Evolutionary conservation across 2,797 vertebrate species (phyloP), one percentile per base, ranked within the genome.

Genomic region (Crenichthys baileyi): DNA sequence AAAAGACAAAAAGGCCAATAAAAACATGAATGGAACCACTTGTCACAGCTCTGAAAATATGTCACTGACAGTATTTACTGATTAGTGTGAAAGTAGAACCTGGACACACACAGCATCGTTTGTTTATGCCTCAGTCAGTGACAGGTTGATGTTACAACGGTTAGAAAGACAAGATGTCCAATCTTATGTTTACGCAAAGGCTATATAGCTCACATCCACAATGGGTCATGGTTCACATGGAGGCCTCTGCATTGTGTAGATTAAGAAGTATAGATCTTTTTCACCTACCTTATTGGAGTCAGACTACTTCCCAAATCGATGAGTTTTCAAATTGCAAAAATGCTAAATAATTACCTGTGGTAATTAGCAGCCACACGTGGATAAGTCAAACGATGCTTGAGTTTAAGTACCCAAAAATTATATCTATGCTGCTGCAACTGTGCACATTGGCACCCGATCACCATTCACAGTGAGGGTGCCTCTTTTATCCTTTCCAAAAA

Each of bases 111-210:
- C 53, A 46, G 58, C 65, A 82, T 78, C 74, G 73, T 85, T 75
- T 79, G 76, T 75, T 8, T 46, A 72, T 36, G 41, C 0, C 0
- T 76, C 60, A 71, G 65, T 73, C 79, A 70, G 83, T 73, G 72
- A 78, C 78, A 84, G 84, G 85, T 80, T 92, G 90, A 87, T 85
- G 87, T 82, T 86, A 90, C 88, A 91, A 82, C 73, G 79, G 90
- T 93, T 89, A 89, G 78, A 86, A 26, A 91, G 93, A 95, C 95
- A 95, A 94, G 91, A 92, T 94, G 93, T 95, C 82, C 94, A 81
- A 73, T 76, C 83, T 85, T 83, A 29, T 94, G 92, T 95, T 94
- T 93, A 85, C 78, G 29, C 72, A 81, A 78, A 55, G 83, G 78
- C 76, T 83, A 89, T 91, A 89, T 67, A 76, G 87, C 90, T 90